A percentile compares a stretch with the other conserved stretches of the same genome.
Conservation (phyloP, 2,888 invertebrate genomes). For the Lepetodrilus schrolli region DNA sequence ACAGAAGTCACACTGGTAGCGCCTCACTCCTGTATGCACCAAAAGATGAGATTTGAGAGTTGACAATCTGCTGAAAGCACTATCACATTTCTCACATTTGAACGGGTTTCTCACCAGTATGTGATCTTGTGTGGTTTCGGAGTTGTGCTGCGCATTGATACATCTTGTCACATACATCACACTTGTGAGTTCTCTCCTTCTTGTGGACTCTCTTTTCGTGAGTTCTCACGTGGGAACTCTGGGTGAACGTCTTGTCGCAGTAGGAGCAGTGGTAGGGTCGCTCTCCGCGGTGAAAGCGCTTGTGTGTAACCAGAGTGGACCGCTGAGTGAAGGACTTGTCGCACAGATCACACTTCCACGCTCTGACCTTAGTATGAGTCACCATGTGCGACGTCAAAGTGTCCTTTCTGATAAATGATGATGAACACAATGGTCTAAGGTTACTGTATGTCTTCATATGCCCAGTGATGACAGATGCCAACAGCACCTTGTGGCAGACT, state of each 20-base stretch:
- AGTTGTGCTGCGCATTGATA: constrained; percentile 38
- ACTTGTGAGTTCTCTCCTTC: constrained; percentile 41
- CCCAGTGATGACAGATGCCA: background rate
- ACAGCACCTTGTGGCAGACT: background rate
- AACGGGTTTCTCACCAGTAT: constrained; percentile 36
- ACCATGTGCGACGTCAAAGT: background rate
- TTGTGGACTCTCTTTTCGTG: constrained; percentile 42
- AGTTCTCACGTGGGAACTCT: constrained; percentile 30
- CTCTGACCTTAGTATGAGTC: background rate
- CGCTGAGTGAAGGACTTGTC: constrained; percentile 43
- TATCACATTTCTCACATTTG: constrained; percentile 42
- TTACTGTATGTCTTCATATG: background rate
- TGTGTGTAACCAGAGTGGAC: constrained; percentile 39
- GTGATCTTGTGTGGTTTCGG: constrained; percentile 40
- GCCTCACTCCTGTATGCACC: background rate
- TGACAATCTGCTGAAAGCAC: constrained; percentile 34
- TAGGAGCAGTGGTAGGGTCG: constrained; percentile 39
- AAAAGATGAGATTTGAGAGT: background rate
- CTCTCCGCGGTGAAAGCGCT: constrained; percentile 36
- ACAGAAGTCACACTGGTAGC: background rate
- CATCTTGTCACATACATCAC: constrained; percentile 43
- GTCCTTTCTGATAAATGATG: background rate
- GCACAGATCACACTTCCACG: constrained; percentile 33
- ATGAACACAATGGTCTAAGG: background rate
- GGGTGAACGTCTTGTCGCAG: constrained; percentile 41